Evolutionary conservation across 2,888 invertebrate genomes (phyloP), one percentile per base, ranked within the genome.

Genomic region (Dermolepida albohirtum): DNA sequence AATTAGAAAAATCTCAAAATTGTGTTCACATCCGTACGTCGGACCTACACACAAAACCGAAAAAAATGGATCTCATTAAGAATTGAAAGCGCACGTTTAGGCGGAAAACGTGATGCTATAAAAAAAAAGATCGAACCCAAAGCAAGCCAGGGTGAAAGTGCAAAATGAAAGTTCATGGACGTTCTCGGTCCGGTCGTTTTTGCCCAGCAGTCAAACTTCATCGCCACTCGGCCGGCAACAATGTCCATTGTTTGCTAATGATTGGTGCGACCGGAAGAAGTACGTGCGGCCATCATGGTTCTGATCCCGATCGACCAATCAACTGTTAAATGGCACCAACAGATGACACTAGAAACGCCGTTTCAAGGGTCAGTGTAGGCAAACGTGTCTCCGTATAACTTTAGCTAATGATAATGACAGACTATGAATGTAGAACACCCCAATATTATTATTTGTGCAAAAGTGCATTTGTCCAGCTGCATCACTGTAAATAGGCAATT

Each of bases 191-290:
- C 59, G 47, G 27, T 47, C 65, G 70, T 71, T 71, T 71, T 71
- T 71, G 70, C 68, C 16, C 47, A 47, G 34, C 47, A 67, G 66
- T 59, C 63, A 69, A 72, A 72, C 70, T 72, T 72, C 67, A 69
- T 71, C 67, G 67, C 65, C 70, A 63, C 63, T 67, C 64, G 70
- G 67, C 65, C 65, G 65, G 69, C 65, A 69, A 67, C 72, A 66
- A 62, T 67, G 70, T 69, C 70, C 67, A 72, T 72, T 72, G 72
- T 72, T 72, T 70, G 70, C 66, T 72, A 72, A 72, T 72, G 72
- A 69, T 67, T 64, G 47, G 66, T 64, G 72, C 63, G 70, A 59
- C 69, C 72, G 72, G 71, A 73, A 73, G 69, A 63, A 57, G 67
- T 67, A 71, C 70, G 66, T 66, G 69, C 68, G 47, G 62, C 68